phyloP scores from a whole-genome alignment of 2,888 invertebrate genomes.

The Helicoverpa assulta region DNA sequence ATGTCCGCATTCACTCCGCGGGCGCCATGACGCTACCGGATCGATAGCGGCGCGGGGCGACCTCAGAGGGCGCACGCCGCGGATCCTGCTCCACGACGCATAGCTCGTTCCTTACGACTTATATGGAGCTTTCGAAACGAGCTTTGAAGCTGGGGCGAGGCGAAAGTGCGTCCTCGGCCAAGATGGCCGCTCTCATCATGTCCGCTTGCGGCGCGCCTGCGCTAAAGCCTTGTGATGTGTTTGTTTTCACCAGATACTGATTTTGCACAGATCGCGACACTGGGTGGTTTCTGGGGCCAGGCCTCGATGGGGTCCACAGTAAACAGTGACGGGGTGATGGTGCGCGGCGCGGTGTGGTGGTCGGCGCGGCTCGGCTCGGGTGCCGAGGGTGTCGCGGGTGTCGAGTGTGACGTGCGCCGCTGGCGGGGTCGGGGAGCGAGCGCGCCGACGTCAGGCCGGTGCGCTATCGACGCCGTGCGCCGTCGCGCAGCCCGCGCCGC shows the following conservation, averaged over 20 bases:
- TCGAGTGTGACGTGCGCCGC: slow-evolving; percentile 76
- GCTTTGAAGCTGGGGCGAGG: slow-evolving; percentile 87
- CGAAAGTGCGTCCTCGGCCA: slow-evolving; percentile 87
- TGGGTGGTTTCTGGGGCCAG: slow-evolving; percentile 59
- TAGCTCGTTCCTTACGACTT: slow-evolving; percentile 71
- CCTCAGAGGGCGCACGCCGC: slow-evolving; percentile 84
- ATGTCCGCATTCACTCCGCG: slow-evolving; percentile 89
- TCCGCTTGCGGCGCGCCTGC: slow-evolving; percentile 86
- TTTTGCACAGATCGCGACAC: slow-evolving; percentile 67
- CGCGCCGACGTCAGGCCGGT: slow-evolving; percentile 73
- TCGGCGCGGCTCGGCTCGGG: slow-evolving; percentile 65
- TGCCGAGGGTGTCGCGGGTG: slow-evolving; percentile 70
- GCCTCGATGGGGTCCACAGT: slow-evolving; percentile 64
- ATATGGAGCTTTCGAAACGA: slow-evolving; percentile 76
- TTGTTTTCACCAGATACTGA: slow-evolving; percentile 84
- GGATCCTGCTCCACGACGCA: slow-evolving; percentile 79
- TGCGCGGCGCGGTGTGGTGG: slow-evolving; percentile 70
- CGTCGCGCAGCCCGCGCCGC: slow-evolving; percentile 73
- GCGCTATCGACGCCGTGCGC: slow-evolving; percentile 71
- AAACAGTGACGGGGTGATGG: slow-evolving; percentile 72
- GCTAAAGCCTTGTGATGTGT: slow-evolving; percentile 84
- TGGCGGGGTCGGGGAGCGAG: slow-evolving; percentile 60
- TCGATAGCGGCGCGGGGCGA: slow-evolving; percentile 87
- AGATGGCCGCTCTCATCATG: slow-evolving; percentile 89
- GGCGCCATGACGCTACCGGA: slow-evolving; percentile 86